Base-by-base conservation (phyloP, 1,140 invertebrate species). In the Penaeus chinensis region DNA sequence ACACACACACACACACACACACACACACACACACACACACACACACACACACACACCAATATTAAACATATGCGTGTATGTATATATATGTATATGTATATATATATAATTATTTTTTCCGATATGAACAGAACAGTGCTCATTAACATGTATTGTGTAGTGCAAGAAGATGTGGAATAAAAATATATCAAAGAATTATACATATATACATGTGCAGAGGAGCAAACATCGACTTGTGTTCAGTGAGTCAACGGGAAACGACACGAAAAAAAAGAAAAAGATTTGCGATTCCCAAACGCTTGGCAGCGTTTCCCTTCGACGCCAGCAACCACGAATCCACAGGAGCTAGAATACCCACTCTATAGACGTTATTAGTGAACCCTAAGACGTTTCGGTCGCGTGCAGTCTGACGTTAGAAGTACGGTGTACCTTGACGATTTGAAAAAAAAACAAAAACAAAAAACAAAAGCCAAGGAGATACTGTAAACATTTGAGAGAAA, bases 71-170 rank as follows among this genome's bases (percentile, higher is more conserved):
- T 69, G 27, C 22, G 20, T 69, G 27, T 69, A 69, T 69, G 20
- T 20, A 69, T 69, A 22, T 69, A 69, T 69, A 69, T 69, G 20
- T 69, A 69, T 69, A 69, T 69, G 20, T 69, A 69, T 22, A 69
- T 69, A 69, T 69, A 0, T 69, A 69, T 69, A 69, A 18, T 18
- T 69, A 69, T 69, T 18, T 69, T 69, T 66, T 22, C 24, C 27
- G 27, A 69, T 69, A 22, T 69, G 27, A 24, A 69, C 27, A 69
- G 11, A 69, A 24, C 11, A 69, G 10, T 19, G 27, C 27, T 20
- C 27, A 69, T 69, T 7, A 11, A 69, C 20, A 69, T 20, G 20
- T 2, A 69, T 22, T 47, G 47, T 47, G 11, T 47, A 7, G 27
- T 22, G 11, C 11, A 69, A 24, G 27, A 24, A 4, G 22, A 69